These are phyloP conservation scores for Crenichthys baileyi DNA, from an alignment of 2,797 vertebrate genomes.

Conservation along the genomic window DNA sequence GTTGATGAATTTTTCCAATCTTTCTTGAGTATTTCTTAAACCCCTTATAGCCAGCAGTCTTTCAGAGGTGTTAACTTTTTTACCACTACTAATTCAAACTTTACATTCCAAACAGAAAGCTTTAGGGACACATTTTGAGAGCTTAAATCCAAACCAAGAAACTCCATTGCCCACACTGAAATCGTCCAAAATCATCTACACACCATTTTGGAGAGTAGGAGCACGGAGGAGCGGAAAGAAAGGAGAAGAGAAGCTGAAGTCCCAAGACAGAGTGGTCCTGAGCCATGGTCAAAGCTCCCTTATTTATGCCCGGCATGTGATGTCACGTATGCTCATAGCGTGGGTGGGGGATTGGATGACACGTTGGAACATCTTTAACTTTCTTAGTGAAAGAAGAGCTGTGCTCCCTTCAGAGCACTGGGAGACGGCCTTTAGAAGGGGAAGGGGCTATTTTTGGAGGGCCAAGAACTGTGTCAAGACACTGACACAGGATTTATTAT, in stretches of 20 bases:
- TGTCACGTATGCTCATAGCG: conserved; percentile 74
- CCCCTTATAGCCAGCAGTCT: conserved; percentile 14
- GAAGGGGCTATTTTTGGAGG: conserved; percentile 89
- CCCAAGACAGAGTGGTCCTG: conserved; percentile 89
- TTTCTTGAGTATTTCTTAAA: conserved; percentile 2
- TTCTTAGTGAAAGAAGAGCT: conserved; percentile 94
- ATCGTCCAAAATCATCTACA: conserved; percentile 82
- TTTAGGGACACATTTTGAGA: conserved; percentile 16
- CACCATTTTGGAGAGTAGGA: conserved; percentile 90
- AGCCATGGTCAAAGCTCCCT: conserved; percentile 78
- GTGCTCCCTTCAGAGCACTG: conserved; percentile 59
- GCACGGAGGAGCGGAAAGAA: conserved; percentile 79
- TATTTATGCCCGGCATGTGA: conserved; percentile 88
- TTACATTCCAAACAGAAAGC: conserved; percentile 2
- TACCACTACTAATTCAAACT: neutral
- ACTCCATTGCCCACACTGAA: conserved; percentile 45
- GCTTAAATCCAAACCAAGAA: conserved; percentile 47
- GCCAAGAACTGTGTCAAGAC: conserved; percentile 52
- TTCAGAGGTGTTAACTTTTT: neutral
- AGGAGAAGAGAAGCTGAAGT: conserved; percentile 81
- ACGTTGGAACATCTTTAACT: conserved; percentile 89
- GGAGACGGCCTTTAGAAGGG: conserved; percentile 76
- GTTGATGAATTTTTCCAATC: neutral
- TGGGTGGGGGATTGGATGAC: conserved; percentile 85
- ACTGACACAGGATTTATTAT: neutral